phyloP scores from a whole-genome alignment of 2,888 invertebrate genomes.

The Dorcus hopei region DNA sequence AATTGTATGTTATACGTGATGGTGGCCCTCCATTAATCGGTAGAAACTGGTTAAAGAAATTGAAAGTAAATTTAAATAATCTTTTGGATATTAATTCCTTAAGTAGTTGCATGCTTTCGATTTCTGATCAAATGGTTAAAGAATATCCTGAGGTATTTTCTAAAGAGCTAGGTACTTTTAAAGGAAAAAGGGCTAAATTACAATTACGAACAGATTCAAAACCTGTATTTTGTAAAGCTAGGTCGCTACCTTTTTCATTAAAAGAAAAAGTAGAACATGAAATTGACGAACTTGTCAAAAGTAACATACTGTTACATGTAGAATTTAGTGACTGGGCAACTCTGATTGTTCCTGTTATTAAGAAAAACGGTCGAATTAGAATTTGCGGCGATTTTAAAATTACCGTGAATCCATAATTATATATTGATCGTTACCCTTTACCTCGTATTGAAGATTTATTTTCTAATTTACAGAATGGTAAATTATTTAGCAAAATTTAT shows the following conservation, averaged over 20 bases:
- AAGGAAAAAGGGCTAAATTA: background rate
- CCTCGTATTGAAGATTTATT: constrained; percentile 14
- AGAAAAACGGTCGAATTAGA: background rate
- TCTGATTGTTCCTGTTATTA: constrained; percentile 4
- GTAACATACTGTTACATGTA: constrained; percentile 11
- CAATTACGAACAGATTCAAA: background rate
- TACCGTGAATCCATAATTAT: no score
- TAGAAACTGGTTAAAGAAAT: constrained; percentile 2
- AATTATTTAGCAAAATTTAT: constrained; percentile 19
- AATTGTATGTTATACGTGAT: background rate
- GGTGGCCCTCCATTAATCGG: background rate
- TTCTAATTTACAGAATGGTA: constrained; percentile 1
- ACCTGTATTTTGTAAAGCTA: constrained; percentile 14
- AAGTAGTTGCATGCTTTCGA: background rate
- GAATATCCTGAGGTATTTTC: background rate
- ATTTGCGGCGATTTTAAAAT: no score
- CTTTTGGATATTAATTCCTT: background rate
- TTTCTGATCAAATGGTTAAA: background rate
- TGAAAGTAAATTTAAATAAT: constrained; percentile 3
- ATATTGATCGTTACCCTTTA: no score
- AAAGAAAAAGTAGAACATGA: constrained; percentile 14
- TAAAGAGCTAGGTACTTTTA: background rate
- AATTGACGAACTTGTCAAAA: constrained; percentile 6
- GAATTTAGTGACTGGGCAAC: constrained; percentile 16
- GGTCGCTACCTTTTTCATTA: constrained; percentile 7